Conservation (phyloP, 30 jellyfish, hydroid and myxozoan species). For the Turritopsis dohrnii region DNA sequence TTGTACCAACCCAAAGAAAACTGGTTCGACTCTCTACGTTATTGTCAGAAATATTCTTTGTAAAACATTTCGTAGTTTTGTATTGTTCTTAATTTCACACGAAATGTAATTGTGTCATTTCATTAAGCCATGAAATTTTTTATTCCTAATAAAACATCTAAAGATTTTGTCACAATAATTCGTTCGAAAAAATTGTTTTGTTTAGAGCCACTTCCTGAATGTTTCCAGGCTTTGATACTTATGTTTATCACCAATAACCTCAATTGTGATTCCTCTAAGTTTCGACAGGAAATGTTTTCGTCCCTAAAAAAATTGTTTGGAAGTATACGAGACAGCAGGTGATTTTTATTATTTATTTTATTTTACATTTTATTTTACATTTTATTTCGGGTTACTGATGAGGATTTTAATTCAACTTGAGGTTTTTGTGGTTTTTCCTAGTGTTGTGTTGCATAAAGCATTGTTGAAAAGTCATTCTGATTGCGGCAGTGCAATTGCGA, state of each 20-base stretch:
- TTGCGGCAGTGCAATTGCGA: neutral
- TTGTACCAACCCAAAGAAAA: constrained; percentile 55
- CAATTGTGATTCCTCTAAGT: constrained; percentile 67
- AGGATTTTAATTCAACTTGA: too few species aligned
- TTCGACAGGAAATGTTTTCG: constrained; percentile 56
- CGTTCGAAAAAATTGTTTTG: neutral
- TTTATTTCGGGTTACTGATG: too few species aligned
- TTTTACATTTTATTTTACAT: too few species aligned
- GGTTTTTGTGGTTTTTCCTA: neutral
- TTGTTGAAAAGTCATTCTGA: neutral
- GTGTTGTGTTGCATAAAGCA: neutral
- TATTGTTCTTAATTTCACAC: too few species aligned
- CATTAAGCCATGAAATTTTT: too few species aligned
- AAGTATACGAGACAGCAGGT: constrained; percentile 72
- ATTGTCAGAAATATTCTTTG: neutral
- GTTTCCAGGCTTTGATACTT: constrained; percentile 36
- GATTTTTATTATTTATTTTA: too few species aligned
- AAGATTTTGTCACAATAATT: too few species aligned
- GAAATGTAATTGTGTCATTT: too few species aligned
- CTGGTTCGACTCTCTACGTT: constrained; percentile 34
- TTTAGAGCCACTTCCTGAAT: constrained; percentile 48
- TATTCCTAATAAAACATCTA: too few species aligned
- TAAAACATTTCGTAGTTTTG: too few species aligned
- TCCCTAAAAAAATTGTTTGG: constrained; percentile 50
- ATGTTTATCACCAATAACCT: constrained; percentile 37